Conservation (phyloP, 1,140 invertebrate genomes). For the Scaptomyza montana region DNA sequence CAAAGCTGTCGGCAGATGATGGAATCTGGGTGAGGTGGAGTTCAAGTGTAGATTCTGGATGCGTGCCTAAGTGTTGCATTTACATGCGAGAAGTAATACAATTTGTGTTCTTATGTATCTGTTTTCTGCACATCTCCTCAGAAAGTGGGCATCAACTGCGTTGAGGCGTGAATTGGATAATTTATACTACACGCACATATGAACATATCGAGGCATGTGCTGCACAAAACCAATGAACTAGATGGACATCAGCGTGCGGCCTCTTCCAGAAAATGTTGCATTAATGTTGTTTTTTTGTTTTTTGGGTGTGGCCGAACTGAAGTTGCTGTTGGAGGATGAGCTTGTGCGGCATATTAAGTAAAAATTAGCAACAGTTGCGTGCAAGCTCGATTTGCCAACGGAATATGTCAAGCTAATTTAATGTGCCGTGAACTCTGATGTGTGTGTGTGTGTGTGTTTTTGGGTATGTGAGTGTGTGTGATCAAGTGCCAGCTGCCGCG, state of each 20-base stretch:
- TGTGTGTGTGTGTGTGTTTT: conserved; percentile 25
- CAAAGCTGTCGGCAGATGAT: conserved; percentile 3
- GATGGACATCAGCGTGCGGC: conserved; percentile 13
- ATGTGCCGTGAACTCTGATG: conserved; percentile 70
- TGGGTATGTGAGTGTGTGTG: conserved; percentile 25
- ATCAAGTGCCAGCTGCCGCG: conserved; percentile 58
- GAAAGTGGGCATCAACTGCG: conserved; percentile 39
- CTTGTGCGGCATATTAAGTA: conserved; percentile 64
- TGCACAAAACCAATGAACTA: conserved; percentile 64
- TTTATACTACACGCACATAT: conserved; percentile 53
- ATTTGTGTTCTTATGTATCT: conserved; percentile 40
- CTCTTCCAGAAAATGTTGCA: conserved; percentile 8
- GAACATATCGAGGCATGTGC: conserved; percentile 22
- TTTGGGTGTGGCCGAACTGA: neutral
- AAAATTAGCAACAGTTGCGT: conserved; percentile 80
- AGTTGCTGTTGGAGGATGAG: neutral
- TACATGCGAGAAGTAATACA: conserved; percentile 69
- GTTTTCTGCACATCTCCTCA: neutral
- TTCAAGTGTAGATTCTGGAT: conserved; percentile 26
- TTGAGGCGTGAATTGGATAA: conserved; percentile 79
- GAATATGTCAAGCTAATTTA: conserved; percentile 80
- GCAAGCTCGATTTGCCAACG: conserved; percentile 21
- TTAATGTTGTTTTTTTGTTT: neutral
- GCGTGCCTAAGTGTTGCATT: conserved; percentile 81
- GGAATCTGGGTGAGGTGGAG: conserved; percentile 18